Conservation (phyloP, 2,888 invertebrate species). For the Stenchaetothrips biformis region DNA sequence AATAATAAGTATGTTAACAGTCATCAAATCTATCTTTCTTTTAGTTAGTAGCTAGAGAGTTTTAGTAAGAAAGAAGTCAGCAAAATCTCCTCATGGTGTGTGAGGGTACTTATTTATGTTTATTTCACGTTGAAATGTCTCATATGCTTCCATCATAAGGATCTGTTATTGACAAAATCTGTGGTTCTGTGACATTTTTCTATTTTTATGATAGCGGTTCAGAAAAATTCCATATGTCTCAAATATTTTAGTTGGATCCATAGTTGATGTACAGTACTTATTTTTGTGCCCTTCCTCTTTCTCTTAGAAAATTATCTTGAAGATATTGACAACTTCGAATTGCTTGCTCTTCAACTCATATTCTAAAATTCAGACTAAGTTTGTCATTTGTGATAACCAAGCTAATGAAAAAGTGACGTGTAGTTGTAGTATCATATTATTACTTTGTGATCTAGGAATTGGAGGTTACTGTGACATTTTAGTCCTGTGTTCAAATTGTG, state of each 20-base stretch:
- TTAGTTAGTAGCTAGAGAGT: too few species aligned
- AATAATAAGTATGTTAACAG: too few species aligned
- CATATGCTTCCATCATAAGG: not conserved
- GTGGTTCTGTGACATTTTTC: not conserved
- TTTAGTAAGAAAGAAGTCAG: not conserved
- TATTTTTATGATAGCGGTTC: conserved; percentile 11
- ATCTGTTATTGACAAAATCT: not conserved
- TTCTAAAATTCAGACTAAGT: not conserved
- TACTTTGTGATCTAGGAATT: not conserved
- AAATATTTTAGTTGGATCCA: not conserved
- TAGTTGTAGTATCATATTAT: not conserved
- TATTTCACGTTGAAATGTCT: not conserved
- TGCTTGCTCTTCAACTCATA: not conserved
- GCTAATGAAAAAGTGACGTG: not conserved
- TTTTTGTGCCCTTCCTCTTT: not conserved
- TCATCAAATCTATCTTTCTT: too few species aligned
- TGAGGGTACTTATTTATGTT: not conserved
- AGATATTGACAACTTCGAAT: not conserved
- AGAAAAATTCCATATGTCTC: conserved; percentile 7
- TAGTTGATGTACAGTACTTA: not conserved
- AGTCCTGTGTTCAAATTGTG: too few species aligned
- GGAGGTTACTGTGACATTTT: not conserved
- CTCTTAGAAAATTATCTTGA: not conserved
- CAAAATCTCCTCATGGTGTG: not conserved
- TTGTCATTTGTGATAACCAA: conserved; percentile 1